These are phyloP conservation scores for Ceratosolen solmsi DNA, from an alignment of 1,140 invertebrate genomes.

Conservation along the genomic window DNA sequence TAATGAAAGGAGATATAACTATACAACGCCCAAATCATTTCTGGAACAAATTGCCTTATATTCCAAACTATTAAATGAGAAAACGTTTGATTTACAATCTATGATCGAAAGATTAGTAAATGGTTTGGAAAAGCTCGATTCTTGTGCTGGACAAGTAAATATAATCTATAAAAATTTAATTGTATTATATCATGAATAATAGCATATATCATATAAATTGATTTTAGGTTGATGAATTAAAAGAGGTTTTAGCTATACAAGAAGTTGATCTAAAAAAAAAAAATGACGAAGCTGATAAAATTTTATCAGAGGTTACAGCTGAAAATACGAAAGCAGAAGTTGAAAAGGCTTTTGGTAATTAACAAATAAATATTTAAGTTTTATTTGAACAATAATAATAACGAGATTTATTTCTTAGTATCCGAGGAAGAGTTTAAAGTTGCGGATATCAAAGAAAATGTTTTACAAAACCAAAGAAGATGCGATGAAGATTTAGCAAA, in stretches of 20 bases:
- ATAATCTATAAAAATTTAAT: background rate
- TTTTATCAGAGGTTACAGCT: constrained; percentile 90
- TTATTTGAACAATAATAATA: background rate
- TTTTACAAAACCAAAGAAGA: constrained; percentile 86
- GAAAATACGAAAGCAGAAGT: constrained; percentile 92
- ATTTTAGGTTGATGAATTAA: constrained; percentile 78
- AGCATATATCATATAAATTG: no score
- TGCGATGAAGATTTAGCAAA: constrained; percentile 92
- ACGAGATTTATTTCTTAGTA: constrained; percentile 63
- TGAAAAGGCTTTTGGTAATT: constrained; percentile 85
- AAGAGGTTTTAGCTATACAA: constrained; percentile 88
- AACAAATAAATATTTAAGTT: background rate
- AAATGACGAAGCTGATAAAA: constrained; percentile 90
- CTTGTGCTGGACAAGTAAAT: constrained; percentile 84
- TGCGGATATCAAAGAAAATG: constrained; percentile 89
- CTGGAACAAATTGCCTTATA: constrained; percentile 95
- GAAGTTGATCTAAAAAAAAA: constrained; percentile 91
- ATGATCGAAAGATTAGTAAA: constrained; percentile 89
- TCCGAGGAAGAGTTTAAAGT: constrained; percentile 93
- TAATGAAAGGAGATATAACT: constrained; percentile 95
- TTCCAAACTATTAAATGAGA: constrained; percentile 84
- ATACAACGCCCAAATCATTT: constrained; percentile 96
- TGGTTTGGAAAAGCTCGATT: constrained; percentile 89
- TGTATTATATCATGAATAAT: no score
- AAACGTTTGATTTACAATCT: constrained; percentile 83